Evolutionary conservation across 2,888 invertebrate genomes (phyloP), one percentile per base, ranked within the genome.

Genomic region (Anodontia alba): DNA sequence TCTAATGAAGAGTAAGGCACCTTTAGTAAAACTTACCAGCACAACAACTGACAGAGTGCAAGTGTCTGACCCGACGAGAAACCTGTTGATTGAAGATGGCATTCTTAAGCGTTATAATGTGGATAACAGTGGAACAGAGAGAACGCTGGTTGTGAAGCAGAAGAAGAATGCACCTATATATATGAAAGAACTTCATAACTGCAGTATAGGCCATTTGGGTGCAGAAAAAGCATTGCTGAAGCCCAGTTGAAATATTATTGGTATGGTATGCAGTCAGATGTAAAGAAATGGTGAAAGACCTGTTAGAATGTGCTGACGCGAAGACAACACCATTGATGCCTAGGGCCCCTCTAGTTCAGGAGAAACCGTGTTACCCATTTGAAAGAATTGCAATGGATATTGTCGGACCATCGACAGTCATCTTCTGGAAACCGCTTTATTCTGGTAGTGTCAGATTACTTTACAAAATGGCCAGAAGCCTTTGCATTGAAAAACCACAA

Each of bases 401-500:
- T 57, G 57, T 26, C 17, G 57, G 57, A 29, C 57, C 57, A 3
- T 57, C 29, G 29, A 26, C 57, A 57, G 57, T 57, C 2, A 26
- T 26, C 26, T 5, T 3, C 26, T 8, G 57, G 57, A 5, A 57
- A 57, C 17, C 10, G 57, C 10, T 51, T n/a, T n/a, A 17, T 51
- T 5, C 51, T 51, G 20, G 51, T 51, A n/a, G 51, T 51, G 17
- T 51, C 51, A 12, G 51, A 51, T 5, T 51, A 12, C 51, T 57
- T 57, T 29, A 26, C 57, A 26, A 57, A 57, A 29, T 57, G 57
- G 57, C 57, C 57, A 57, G 57, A 57, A 29, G 51, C 51, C 51
- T 51, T 51, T 51, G 51, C 51, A 17, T 51, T 51, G 51, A 51
- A 20, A 23, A n/a, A 51, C 8, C 20, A 51, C 23, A 51, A 51